Evolutionary conservation across 2,113 vertebrate species (phyloP).

Genomic region (Aptenodytes patagonicus): DNA sequence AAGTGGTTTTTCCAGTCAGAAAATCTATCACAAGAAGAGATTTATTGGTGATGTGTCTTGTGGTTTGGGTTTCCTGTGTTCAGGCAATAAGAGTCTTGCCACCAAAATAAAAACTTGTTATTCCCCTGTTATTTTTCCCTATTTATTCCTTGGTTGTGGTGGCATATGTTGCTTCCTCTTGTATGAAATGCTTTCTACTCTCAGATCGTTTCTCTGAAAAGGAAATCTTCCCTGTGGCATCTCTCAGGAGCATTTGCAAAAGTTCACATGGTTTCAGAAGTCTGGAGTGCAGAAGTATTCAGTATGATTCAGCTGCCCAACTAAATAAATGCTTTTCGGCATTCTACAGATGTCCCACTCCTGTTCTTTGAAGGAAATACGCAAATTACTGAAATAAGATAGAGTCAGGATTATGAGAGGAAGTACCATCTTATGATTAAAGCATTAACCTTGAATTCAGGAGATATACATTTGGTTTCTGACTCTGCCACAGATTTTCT

Average conservation of each 20-base stretch:
- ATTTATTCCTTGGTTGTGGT: slow-evolving; percentile 44
- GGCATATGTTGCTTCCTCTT: slow-evolving; percentile 60
- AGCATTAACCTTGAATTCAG: background rate
- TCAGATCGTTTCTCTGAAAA: slow-evolving; percentile 48
- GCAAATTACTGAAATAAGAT: slow-evolving; percentile 41
- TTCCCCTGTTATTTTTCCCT: slow-evolving; percentile 48
- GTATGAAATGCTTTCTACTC: slow-evolving; percentile 58
- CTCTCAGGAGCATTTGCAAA: slow-evolving; percentile 60
- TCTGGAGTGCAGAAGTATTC: slow-evolving; percentile 28
- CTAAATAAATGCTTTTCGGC: slow-evolving; percentile 42
- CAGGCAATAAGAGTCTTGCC: background rate
- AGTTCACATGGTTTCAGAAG: slow-evolving; percentile 55
- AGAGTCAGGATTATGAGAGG: background rate
- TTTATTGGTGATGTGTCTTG: background rate
- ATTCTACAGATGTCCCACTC: slow-evolving; percentile 26
- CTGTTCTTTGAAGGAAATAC: slow-evolving; percentile 20
- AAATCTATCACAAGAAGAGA: slow-evolving; percentile 1
- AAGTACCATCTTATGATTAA: slow-evolving; percentile 20
- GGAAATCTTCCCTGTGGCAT: slow-evolving; percentile 58
- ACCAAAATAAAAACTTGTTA: slow-evolving; percentile 32
- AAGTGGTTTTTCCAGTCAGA: background rate
- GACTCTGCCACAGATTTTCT: background rate
- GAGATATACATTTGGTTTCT: background rate
- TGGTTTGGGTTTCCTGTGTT: background rate
- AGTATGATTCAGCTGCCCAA: slow-evolving; percentile 5